Percentiles rank a stretch among this genome's conserved stretches.
Evolutionary conservation across 2,797 vertebrate genomes (phyloP).

Genomic region (Molossus alvarezi): DNA sequence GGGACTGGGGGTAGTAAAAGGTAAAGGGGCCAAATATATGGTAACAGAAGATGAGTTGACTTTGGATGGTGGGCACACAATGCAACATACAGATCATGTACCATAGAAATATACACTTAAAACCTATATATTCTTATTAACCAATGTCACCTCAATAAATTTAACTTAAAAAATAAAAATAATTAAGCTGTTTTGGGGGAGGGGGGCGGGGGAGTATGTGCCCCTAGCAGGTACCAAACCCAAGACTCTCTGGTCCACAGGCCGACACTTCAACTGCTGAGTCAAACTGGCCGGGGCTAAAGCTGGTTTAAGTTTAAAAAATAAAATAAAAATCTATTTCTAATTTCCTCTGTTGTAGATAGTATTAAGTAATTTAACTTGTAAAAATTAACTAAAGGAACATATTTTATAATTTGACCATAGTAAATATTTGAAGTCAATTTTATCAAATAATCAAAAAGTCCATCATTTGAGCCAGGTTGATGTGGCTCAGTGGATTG

Average conservation of each 20-base stretch:
- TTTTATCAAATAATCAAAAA: constrained; percentile 47
- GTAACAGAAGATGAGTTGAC: background rate
- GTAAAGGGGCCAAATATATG: background rate
- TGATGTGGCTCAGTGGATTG: too few relatives aligned
- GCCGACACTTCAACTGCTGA: too few relatives aligned
- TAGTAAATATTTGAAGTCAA: constrained; percentile 23
- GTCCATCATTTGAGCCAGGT: background rate
- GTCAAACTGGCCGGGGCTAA: background rate
- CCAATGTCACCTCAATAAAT: background rate
- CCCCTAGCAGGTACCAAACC: too few relatives aligned
- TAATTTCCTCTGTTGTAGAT: background rate
- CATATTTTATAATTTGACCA: background rate
- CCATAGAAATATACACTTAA: background rate
- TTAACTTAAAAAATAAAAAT: background rate
- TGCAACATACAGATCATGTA: background rate
- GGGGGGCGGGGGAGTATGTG: too few relatives aligned
- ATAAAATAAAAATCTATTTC: constrained; percentile 63
- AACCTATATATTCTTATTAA: background rate
- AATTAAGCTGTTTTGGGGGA: background rate
- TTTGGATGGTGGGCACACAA: background rate
- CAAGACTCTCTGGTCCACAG: too few relatives aligned
- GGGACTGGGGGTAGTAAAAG: background rate
- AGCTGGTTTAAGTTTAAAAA: background rate
- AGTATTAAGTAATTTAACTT: constrained; percentile 35
- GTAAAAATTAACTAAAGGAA: constrained; percentile 52